phyloP scores from a whole-genome alignment of 2,797 vertebrate species.

The Eulemur mongoz region DNA sequence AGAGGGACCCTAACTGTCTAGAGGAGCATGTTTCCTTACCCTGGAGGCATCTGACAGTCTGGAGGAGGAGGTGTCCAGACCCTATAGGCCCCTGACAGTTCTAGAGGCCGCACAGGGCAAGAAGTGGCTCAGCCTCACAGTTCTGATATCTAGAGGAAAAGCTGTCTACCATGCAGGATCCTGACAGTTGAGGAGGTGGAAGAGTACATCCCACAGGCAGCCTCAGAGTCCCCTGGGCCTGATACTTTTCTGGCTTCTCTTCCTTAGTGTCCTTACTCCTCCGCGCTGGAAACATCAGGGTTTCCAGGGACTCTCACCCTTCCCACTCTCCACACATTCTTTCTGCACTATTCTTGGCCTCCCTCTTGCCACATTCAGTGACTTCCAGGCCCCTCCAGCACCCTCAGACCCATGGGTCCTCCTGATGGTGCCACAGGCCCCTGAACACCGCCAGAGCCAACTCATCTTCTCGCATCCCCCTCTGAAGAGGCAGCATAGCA shows the following conservation, averaged over 20 bases:
- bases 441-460: not conserved
- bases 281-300: not conserved
- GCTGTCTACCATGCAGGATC: not conserved
- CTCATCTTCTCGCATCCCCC: not conserved
- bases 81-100: not conserved
- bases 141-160: not conserved
- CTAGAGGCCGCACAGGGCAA: not conserved
- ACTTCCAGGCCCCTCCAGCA: not conserved
- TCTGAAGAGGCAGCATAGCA: not conserved
- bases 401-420: not conserved
- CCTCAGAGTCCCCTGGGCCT: not conserved
- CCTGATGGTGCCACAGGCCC: not conserved
- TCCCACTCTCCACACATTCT: not conserved
- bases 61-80: not conserved
- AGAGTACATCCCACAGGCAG: not conserved
- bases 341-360: not conserved
- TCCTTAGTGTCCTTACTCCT: not conserved
- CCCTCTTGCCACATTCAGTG: not conserved
- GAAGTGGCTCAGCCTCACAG: not conserved
- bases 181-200: not conserved
- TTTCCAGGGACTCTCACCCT: not conserved
- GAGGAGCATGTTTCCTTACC: not conserved
- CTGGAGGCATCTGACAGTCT: not conserved
- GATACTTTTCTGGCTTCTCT: not conserved
- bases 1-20: not conserved